Evolutionary conservation across 2,113 vertebrate species (phyloP), one percentile per base, ranked within the genome.

Genomic region (Coptodon bakossiorum): DNA sequence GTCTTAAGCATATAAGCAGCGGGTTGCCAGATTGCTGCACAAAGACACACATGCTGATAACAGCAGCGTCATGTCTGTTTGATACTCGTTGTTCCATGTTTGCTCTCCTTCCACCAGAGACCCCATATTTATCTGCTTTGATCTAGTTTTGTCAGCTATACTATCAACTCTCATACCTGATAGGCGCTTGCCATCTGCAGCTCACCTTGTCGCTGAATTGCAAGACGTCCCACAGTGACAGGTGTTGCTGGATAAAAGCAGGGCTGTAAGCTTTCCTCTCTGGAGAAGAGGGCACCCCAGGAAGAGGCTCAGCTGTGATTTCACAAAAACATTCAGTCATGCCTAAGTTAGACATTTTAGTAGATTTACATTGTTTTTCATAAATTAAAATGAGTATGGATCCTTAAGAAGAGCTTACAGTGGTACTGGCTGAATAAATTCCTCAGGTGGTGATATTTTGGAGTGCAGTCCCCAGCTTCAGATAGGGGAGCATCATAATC

Each of bases 401-500:
- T 81, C 54, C 7, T 79, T 13, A 34, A n/a, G 24, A 63, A 80
- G 27, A 79, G 6, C 87, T 96, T 97, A 98, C 98, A 97, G 81
- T 97, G 93, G 68, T 97, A 90, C 40, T 93, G 94, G 91, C 94
- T 95, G 89, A 99, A 97, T 89, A 98, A 84, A 0, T 96, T 94
- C n/a, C 97, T 95, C 24, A 99, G 95, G 88, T 97, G 96, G 24
- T 96, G 94, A 87, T 97, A 99, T 92, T 99, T 99, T 79, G 90
- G 93, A 2, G 98, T 98, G 84, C 97, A 98, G 85, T 98, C 98
- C 11, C 98, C 98, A 8, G 97, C 96, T 89, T 99, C 98, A 2
- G 98, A 97, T 87, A 99, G 93, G 31, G 98, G 96, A 0, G 98
- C 98, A 0, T 99, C 98, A 0, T 99, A 99, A 95, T 99, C 98